Base-by-base conservation (phyloP, 2,113 vertebrate species). In the Willisornis vidua region DNA sequence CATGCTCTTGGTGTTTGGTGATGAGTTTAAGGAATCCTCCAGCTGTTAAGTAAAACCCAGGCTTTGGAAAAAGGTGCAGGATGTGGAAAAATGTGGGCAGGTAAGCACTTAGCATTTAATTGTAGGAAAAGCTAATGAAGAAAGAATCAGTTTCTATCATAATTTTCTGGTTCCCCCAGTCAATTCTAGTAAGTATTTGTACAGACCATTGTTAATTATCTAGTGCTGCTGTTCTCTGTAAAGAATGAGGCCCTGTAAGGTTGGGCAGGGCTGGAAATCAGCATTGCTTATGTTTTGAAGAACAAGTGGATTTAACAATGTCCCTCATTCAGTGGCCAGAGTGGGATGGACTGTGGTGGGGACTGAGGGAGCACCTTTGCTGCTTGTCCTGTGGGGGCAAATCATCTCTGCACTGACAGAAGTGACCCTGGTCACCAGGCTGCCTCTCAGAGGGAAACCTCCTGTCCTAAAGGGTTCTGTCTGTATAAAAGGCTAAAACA, bases 1-100 rank as follows among this genome's bases (percentile, higher is more conserved):
- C 43, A 22, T 51, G n/a, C 31, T 76, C 46, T 82, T 82, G 45
- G 49, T 87, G 49, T 91, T 82, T 76, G 54, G 63, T 57, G 66
- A 68, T 72, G 52, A 76, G 23, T 73, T 76, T 80, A 73, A 94
- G 92, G 78, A 93, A 80, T 90, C 93, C 58, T 70, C 52, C 57
- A 63, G 61, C 63, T 94, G 25, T 83, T 89, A 43, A 76, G 18
- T 83, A 80, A 84, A 94, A 66, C 35, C 14, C 19, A 77, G 3
- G 12, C 63, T 84, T 83, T 80, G 61, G 65, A 72, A 91, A 83
- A 74, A 45, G 62, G 12, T 82, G 48, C 59, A 55, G 55, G 90
- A 62, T 61, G 43, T 9, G 4, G 72, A 71, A 94, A 54, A 92
- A 81, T 33, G 35, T 52, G 39, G 67, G 35, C 18, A 61, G n/a